These are phyloP conservation scores for Tetramorium alpestre DNA, from an alignment of 1,140 invertebrate species.

Conservation along the genomic window DNA sequence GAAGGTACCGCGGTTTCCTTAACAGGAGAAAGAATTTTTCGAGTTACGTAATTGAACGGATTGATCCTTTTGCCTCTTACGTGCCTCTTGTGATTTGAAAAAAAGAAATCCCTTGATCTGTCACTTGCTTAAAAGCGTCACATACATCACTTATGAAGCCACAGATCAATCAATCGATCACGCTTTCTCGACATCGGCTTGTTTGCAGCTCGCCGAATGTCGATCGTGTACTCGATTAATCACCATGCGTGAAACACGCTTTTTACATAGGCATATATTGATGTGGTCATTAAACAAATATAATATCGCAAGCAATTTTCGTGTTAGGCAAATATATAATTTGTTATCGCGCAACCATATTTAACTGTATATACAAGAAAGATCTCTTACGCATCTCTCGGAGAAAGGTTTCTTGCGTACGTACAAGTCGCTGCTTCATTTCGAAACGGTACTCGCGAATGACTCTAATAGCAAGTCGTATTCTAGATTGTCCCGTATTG, in stretches of 20 bases:
- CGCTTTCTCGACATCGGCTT: slow-evolving; percentile 27
- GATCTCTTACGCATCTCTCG: neutral
- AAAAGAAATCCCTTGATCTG: neutral
- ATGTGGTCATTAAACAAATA: neutral
- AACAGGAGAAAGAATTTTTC: slow-evolving; percentile 10
- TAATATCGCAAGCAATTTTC: neutral
- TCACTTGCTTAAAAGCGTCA: neutral
- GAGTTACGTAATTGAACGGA: neutral
- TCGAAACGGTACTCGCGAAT: slow-evolving; percentile 3
- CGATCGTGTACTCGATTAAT: slow-evolving; percentile 31
- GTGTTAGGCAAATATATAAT: slow-evolving; percentile 9
- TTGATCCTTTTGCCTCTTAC: neutral
- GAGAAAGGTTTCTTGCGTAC: neutral
- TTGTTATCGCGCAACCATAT: slow-evolving; percentile 5
- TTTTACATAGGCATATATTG: neutral
- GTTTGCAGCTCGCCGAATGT: slow-evolving; percentile 5
- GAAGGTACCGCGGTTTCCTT: neutral
- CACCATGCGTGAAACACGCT: neutral
- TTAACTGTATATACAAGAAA: neutral
- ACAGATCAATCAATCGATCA: slow-evolving; percentile 33
- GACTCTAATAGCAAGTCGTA: neutral
- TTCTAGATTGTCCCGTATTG: slow-evolving; percentile 26
- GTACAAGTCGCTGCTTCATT: neutral
- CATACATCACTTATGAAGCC: slow-evolving; percentile 27
- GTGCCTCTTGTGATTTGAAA: neutral